A percentile compares a stretch with the other conserved stretches of the same genome.
These are phyloP conservation scores for Rhabdophis nuchalis DNA, from an alignment of 2,797 vertebrate genomes.

Conservation along the genomic window DNA sequence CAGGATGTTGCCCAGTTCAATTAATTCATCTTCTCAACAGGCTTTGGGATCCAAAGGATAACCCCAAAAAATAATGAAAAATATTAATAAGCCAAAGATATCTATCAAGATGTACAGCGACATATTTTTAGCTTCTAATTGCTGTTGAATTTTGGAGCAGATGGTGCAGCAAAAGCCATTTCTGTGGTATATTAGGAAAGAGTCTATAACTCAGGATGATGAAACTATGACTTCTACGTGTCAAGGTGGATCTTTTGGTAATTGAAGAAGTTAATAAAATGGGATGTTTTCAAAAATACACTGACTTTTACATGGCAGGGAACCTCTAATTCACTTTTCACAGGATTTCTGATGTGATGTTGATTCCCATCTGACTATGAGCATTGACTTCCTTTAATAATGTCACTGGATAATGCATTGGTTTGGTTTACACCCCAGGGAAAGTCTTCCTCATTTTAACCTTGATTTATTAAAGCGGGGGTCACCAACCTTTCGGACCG, in stretches of 20 bases:
- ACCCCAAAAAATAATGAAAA: background rate
- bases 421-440: background rate
- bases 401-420: background rate
- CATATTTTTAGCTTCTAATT: constrained; percentile 9
- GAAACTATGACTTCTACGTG: no score
- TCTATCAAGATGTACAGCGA: constrained; percentile 6
- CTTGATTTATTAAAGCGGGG: background rate
- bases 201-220: background rate
- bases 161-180: background rate
- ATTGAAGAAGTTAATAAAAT: background rate
- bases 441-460: background rate
- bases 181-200: no score
- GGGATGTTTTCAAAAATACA: background rate
- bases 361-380: background rate
- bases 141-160: background rate
- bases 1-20: constrained; percentile 4
- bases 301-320: background rate
- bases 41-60: background rate
- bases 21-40: constrained; percentile 17
- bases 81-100: background rate
- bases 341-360: background rate
- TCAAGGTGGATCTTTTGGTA: background rate
- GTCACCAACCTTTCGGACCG: no score
- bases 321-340: background rate
- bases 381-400: background rate